Evolutionary conservation across 1,140 invertebrate genomes (phyloP).

Genomic region (Saccostrea glomerata): DNA sequence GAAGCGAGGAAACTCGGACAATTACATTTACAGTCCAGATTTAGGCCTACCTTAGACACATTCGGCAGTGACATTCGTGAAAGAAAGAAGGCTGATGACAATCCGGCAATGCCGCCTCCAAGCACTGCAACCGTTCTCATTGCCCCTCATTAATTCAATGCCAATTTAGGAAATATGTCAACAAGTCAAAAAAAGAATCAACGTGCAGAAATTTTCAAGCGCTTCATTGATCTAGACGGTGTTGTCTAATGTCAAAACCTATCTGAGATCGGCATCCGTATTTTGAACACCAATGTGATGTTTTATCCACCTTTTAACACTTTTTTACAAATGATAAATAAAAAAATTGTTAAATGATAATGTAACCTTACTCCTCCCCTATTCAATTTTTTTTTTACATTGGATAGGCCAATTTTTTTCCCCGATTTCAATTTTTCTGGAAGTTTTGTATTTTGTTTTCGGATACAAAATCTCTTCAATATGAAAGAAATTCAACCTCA

Average conservation of each 20-base stretch:
- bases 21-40: no score
- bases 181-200: background rate
- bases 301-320: no score
- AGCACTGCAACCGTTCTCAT: conserved; percentile 62
- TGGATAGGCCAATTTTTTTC: no score
- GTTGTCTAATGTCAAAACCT: background rate
- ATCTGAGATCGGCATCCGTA: background rate
- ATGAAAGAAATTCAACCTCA: no score
- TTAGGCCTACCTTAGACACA: conserved; percentile 55
- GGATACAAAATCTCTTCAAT: no score
- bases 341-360: no score
- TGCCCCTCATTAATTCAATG: background rate
- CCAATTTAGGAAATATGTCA: background rate
- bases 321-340: no score
- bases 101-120: conserved; percentile 64
- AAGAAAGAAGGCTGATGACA: conserved; percentile 64
- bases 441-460: no score
- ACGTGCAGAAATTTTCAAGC: background rate
- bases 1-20: no score
- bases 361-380: no score
- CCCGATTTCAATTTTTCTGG: no score
- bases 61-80: conserved; percentile 47
- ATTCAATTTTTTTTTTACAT: no score
- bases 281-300: background rate
- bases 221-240: background rate